These are phyloP conservation scores for Premnoplex brunnescens DNA, from an alignment of 2,797 vertebrate genomes.

Conservation along the genomic window DNA sequence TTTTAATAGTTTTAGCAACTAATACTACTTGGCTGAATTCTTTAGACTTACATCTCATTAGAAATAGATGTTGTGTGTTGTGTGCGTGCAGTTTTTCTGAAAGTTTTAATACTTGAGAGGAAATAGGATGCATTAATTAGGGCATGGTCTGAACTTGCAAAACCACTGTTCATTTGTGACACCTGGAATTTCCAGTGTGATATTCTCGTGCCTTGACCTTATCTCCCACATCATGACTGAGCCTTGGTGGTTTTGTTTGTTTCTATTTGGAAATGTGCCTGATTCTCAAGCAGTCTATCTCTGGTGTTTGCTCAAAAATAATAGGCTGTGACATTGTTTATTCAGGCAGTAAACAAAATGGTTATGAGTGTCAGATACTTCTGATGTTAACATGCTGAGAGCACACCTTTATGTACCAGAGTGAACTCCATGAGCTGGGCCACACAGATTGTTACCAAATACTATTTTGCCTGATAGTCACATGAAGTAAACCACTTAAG, in stretches of 20 bases:
- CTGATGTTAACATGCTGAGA: neutral
- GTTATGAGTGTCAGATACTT: neutral
- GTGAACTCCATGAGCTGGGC: neutral
- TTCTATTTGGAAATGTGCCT: neutral
- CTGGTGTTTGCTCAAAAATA: neutral
- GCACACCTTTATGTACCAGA: neutral
- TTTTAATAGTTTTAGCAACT: neutral
- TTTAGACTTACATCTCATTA: neutral
- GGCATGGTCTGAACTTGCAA: slow-evolving; percentile 6
- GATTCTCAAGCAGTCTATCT: neutral
- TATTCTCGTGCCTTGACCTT: neutral
- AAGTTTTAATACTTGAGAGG: neutral
- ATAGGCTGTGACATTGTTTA: neutral
- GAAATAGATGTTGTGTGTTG: neutral
- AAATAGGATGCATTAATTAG: slow-evolving; percentile 19
- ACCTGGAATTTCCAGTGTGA: slow-evolving; percentile 22
- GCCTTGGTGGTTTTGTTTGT: neutral
- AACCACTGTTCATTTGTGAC: neutral
- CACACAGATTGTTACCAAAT: neutral
- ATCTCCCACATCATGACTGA: neutral
- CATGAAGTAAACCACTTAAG: neutral
- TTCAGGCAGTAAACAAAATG: neutral
- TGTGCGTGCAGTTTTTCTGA: neutral
- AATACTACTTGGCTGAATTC: neutral
- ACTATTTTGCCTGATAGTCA: neutral